Conservation (phyloP, 2,113 vertebrate genomes). For the Apodemus speciosus region DNA sequence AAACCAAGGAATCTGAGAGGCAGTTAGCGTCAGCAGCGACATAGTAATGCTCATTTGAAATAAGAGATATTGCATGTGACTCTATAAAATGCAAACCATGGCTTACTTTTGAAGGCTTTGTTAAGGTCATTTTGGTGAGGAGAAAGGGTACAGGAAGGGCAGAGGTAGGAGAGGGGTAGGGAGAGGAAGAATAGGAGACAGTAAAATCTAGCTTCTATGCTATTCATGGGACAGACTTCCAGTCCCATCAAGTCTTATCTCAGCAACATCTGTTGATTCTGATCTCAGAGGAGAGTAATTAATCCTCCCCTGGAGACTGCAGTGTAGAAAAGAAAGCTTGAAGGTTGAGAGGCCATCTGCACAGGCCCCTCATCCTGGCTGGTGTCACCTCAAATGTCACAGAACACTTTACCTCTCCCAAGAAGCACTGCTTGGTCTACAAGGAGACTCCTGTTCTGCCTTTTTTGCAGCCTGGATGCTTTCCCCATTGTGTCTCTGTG, state of each 20-base stretch:
- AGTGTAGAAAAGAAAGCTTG: conserved; percentile 51
- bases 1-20: background rate
- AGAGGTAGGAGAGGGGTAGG: background rate
- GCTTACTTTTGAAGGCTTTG: conserved; percentile 69
- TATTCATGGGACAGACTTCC: conserved; percentile 53
- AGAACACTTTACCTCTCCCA: background rate
- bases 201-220: conserved; percentile 25
- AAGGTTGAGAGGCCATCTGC: conserved; percentile 62
- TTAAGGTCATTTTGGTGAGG: conserved; percentile 37
- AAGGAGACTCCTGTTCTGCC: background rate
- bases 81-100: conserved; percentile 54
- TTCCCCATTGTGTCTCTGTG: background rate
- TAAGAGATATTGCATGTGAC: conserved; percentile 22
- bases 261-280: conserved; percentile 78
- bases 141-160: too few relatives aligned
- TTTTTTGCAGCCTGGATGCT: background rate
- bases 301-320: conserved; percentile 67
- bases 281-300: conserved; percentile 62
- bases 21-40: accelerated
- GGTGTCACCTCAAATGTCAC: accelerated
- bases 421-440: accelerated
- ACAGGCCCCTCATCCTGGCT: background rate
- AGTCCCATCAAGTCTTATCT: conserved; percentile 63
- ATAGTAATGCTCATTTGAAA: background rate
- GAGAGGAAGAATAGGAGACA: background rate